These are phyloP conservation scores for Phaetusa simplex DNA, from an alignment of 2,113 vertebrate species.

Conservation along the genomic window DNA sequence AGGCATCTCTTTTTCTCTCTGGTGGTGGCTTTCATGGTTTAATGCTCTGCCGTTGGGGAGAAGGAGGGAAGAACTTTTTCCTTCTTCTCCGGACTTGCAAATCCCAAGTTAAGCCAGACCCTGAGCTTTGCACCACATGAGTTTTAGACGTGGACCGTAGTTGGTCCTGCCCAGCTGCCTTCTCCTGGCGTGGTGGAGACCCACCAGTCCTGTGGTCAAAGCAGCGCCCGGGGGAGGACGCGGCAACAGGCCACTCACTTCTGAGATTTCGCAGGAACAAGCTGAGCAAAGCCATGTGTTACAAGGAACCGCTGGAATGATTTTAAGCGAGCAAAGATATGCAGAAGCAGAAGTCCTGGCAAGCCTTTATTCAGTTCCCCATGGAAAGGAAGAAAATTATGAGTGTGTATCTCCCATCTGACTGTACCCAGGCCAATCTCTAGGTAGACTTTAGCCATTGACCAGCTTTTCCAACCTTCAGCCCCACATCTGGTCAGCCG, in stretches of 20 bases:
- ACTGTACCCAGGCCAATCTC: constrained; percentile 40
- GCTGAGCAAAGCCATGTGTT: constrained; percentile 60
- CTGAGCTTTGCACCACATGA: neutral
- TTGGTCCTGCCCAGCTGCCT: neutral
- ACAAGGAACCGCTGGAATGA: neutral
- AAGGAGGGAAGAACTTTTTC: neutral
- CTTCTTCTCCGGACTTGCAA: neutral
- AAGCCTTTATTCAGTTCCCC: constrained; percentile 10
- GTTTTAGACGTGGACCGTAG: neutral
- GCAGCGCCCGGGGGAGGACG: neutral
- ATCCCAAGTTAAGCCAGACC: neutral
- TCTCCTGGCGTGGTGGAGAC: neutral
- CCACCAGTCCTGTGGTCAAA: neutral
- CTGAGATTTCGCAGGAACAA: neutral
- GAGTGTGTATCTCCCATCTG: neutral
- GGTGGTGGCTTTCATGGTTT: neutral
- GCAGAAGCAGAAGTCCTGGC: constrained; percentile 50
- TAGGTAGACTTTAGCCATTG: neutral
- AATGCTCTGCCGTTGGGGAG: neutral
- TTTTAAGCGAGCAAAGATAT: constrained; percentile 22
- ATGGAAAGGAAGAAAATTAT: neutral
- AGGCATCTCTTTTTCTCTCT: neutral
- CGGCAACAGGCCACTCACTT: neutral
- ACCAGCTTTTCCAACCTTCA: constrained; percentile 2
- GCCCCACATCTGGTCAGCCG: neutral